These are phyloP conservation scores for Thymelicus acteon DNA, from an alignment of 2,888 invertebrate genomes.

Conservation along the genomic window DNA sequence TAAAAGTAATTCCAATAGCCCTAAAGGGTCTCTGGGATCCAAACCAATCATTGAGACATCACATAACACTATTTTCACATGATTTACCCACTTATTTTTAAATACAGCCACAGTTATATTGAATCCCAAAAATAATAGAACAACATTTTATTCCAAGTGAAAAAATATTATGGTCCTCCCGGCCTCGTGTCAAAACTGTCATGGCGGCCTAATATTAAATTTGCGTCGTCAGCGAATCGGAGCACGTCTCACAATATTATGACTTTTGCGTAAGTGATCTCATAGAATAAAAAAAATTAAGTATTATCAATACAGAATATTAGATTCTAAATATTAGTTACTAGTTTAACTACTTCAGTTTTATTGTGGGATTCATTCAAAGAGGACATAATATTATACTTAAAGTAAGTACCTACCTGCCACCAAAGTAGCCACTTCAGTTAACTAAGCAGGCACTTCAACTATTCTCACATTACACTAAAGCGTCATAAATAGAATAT, in stretches of 20 bases:
- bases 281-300: slow-evolving; percentile 14
- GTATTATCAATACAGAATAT: background rate
- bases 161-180: slow-evolving; percentile 39
- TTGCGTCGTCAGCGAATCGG: slow-evolving; percentile 68
- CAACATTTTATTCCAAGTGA: slow-evolving; percentile 5
- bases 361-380: background rate
- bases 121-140: background rate
- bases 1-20: no score
- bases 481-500: background rate
- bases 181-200: slow-evolving; percentile 58
- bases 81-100: no score
- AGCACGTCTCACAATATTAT: slow-evolving; percentile 66
- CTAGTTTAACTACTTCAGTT: background rate
- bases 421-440: no score
- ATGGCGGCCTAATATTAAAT: slow-evolving; percentile 75
- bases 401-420: no score
- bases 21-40: no score
- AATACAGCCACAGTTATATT: background rate
- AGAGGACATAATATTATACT: background rate
- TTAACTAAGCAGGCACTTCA: no score
- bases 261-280: slow-evolving; percentile 58
- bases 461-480: background rate
- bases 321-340: background rate
- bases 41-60: no score
- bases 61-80: no score